Evolutionary conservation across 2,113 vertebrate genomes (phyloP).

Genomic region (Menidia beryllina): DNA sequence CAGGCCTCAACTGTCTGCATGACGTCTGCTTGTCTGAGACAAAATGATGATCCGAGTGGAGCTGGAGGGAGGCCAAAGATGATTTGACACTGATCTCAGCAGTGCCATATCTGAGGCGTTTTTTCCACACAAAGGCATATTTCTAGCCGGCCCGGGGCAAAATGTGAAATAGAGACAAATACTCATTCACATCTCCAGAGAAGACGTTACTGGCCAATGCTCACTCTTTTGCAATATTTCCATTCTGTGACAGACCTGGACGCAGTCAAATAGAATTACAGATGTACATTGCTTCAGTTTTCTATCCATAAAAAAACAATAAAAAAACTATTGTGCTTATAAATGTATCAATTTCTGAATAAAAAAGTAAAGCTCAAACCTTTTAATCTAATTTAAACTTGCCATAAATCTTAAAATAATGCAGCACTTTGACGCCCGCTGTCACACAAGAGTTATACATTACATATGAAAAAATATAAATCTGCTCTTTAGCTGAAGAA

Average conservation of each 20-base stretch:
- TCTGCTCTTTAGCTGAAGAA: constrained; percentile 40
- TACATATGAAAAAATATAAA: constrained; percentile 38
- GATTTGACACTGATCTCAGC: constrained; percentile 67
- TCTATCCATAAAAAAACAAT: background rate
- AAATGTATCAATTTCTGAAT: background rate
- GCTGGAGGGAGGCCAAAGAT: constrained; percentile 70
- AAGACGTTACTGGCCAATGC: constrained; percentile 45
- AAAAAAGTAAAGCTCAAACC: background rate
- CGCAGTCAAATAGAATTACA: constrained; percentile 48
- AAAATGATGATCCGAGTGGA: constrained; percentile 57
- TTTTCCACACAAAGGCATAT: constrained; percentile 65
- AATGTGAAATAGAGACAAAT: constrained; percentile 52
- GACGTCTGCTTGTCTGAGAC: constrained; percentile 67
- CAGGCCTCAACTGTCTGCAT: constrained; percentile 64
- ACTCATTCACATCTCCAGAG: constrained; percentile 54
- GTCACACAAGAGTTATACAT: constrained; percentile 53
- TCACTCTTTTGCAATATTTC: constrained; percentile 51
- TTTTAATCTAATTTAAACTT: constrained; percentile 5
- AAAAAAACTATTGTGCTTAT: background rate
- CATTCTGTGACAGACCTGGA: constrained; percentile 41
- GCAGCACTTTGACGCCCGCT: constrained; percentile 29
- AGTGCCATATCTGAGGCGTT: constrained; percentile 57
- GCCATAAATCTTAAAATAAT: constrained; percentile 27
- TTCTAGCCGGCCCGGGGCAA: constrained; percentile 56
- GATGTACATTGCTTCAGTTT: constrained; percentile 37